phyloP scores from a whole-genome alignment of 1,140 invertebrate genomes.

The Zophobas atratus region DNA sequence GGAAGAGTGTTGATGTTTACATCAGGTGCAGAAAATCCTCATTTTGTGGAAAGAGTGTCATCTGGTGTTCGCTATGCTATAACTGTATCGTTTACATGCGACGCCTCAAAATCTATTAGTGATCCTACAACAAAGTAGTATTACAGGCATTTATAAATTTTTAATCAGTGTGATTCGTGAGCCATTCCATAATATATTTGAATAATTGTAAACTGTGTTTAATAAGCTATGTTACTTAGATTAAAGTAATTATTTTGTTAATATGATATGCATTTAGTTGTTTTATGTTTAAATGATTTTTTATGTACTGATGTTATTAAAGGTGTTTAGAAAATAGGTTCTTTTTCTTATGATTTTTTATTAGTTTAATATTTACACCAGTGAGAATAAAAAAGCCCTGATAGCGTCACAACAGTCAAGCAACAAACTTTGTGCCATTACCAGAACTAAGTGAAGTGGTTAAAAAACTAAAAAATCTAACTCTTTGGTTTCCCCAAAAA shows the following conservation, averaged over 20 bases:
- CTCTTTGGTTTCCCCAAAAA: constrained; percentile 51
- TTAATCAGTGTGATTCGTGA: no score
- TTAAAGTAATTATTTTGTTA: no score
- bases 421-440: constrained; percentile 58
- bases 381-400: constrained; percentile 25
- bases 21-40: constrained; percentile 88
- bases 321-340: not conserved
- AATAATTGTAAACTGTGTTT: not conserved
- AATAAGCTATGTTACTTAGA: not conserved
- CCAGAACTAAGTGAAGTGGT: constrained; percentile 18
- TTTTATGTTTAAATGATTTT: no score
- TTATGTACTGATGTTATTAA: not conserved
- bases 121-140: constrained; percentile 69
- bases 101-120: constrained; percentile 75
- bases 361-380: constrained; percentile 27
- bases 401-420: constrained; percentile 55
- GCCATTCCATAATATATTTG: not conserved
- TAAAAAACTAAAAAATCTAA: constrained; percentile 44
- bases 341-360: not conserved
- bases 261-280: no score
- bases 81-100: constrained; percentile 90
- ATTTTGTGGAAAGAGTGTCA: constrained; percentile 86
- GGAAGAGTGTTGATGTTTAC: constrained; percentile 89
- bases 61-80: constrained; percentile 84
- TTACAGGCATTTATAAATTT: not conserved